Evolutionary conservation across 2,797 vertebrate species (phyloP).

Genomic region (Acanthopagrus latus): DNA sequence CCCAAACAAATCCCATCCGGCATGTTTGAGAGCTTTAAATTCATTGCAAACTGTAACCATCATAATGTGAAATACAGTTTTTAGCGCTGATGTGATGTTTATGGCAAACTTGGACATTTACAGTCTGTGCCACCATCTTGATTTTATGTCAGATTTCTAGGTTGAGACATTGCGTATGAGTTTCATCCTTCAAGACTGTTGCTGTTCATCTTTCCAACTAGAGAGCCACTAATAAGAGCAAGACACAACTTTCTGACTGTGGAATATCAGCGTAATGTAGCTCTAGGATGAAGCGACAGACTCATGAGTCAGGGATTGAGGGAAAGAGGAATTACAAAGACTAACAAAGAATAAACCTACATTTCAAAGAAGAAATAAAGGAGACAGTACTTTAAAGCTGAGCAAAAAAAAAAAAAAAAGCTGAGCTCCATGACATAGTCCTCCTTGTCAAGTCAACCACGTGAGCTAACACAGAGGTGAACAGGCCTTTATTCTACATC

Average conservation of each 20-base stretch:
- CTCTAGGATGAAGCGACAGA: background rate
- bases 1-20: too few relatives aligned
- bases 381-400: constrained; percentile 9
- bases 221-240: background rate
- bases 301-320: constrained; percentile 13
- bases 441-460: background rate
- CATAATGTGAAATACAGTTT: too few relatives aligned
- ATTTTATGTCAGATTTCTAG: constrained; percentile 3
- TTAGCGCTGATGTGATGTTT: too few relatives aligned
- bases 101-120: background rate
- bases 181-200: background rate
- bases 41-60: too few relatives aligned
- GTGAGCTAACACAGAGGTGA: constrained; percentile 46
- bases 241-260: background rate
- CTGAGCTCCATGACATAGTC: background rate
- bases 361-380: constrained; percentile 22
- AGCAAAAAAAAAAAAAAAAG: background rate
- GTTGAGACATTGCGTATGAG: background rate
- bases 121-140: background rate
- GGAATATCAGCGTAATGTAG: constrained; percentile 6
- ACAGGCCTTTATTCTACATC: constrained; percentile 44
- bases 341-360: constrained; percentile 5
- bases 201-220: background rate
- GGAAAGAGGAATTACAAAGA: constrained; percentile 12
- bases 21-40: too few relatives aligned